A percentile compares a stretch with the other conserved stretches of the same genome.
Conservation (phyloP, 2,797 vertebrate species). For the Astyanax mexicanus region DNA sequence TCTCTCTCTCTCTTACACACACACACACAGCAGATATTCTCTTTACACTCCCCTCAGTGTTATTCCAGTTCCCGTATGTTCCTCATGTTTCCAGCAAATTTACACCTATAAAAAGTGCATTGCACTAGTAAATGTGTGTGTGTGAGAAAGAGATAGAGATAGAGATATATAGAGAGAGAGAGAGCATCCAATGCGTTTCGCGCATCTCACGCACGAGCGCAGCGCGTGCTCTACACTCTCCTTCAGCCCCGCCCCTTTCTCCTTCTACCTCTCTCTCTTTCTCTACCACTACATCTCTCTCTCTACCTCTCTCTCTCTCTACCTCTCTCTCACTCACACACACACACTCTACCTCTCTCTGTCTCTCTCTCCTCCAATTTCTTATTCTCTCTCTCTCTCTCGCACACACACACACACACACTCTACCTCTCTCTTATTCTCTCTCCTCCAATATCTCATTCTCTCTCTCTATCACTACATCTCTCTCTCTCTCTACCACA, state of each 20-base stretch:
- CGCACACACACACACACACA: not conserved
- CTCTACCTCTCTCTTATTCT: not conserved
- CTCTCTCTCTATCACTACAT: too few species aligned
- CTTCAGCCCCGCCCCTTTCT: conserved; percentile 17
- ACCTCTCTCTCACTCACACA: not conserved
- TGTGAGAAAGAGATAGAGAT: too few species aligned
- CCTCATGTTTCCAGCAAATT: not conserved
- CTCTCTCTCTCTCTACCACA: too few species aligned
- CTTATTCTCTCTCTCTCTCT: not conserved
- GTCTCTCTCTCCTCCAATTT: not conserved
- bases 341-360: not conserved
- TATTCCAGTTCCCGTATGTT: not conserved
- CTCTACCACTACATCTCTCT: not conserved
- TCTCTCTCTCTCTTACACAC: too few species aligned
- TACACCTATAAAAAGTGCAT: too few species aligned
- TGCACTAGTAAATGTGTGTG: not conserved
- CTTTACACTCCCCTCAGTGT: not conserved
- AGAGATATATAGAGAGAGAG: too few species aligned
- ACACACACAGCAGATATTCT: too few species aligned
- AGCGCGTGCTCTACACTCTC: conserved; percentile 1
- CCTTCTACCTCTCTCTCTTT: not conserved
- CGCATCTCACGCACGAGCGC: not conserved
- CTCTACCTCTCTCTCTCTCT: conserved; percentile 21
- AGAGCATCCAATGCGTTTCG: not conserved
- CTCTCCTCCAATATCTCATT: too few species aligned